phyloP scores from a whole-genome alignment of 2,888 invertebrate species.

The Proisotoma minuta region DNA sequence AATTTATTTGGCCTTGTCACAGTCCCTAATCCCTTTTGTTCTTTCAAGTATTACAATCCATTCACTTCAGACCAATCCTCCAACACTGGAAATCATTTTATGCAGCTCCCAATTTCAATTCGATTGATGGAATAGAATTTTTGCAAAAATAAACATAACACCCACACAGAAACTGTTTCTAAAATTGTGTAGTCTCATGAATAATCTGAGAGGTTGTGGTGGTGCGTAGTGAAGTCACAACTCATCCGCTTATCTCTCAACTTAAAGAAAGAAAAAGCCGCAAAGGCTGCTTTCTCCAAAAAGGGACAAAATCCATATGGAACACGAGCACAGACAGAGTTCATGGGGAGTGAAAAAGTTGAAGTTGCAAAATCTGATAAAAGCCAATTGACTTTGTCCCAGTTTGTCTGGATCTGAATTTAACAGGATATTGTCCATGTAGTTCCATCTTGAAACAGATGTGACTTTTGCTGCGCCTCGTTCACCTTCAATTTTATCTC shows the following conservation, averaged over 20 bases:
- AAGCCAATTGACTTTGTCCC: constrained; percentile 13
- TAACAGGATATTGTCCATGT: background rate
- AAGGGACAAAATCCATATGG: too few species aligned
- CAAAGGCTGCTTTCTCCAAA: too few species aligned
- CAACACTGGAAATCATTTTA: too few species aligned
- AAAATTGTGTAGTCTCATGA: too few species aligned
- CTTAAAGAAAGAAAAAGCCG: background rate
- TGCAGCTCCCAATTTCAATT: too few species aligned
- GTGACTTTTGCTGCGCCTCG: background rate
- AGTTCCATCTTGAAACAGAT: background rate
- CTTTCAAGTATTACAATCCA: background rate
- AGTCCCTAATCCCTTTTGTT: constrained; percentile 13
- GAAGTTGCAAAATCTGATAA: constrained; percentile 4
- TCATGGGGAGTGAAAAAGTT: background rate
- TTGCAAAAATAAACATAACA: too few species aligned
- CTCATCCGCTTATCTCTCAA: background rate
- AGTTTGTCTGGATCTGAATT: background rate
- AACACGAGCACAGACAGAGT: too few species aligned
- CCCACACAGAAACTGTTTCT: too few species aligned
- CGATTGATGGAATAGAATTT: too few species aligned
- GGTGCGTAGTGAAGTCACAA: background rate
- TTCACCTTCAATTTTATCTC: background rate
- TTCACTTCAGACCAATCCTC: background rate
- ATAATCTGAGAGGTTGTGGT: background rate
- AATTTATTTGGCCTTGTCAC: constrained; percentile 14